A percentile compares a stretch with the other conserved stretches of the same genome.
phyloP scores from a whole-genome alignment of 2,797 vertebrate species.

The Limnodromus scolopaceus region DNA sequence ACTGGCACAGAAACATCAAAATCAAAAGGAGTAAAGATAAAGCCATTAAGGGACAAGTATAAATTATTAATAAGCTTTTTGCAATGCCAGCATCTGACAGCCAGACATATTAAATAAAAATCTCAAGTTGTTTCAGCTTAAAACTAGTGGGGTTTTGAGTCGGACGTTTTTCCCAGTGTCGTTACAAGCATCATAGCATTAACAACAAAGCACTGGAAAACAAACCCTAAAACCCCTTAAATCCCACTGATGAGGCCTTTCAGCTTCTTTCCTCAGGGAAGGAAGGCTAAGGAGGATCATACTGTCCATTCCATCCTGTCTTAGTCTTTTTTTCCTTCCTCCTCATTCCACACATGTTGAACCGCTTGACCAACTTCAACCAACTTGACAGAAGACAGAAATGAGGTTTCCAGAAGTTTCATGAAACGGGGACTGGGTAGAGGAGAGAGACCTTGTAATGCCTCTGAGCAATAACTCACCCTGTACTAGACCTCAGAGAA shows the following conservation, averaged over 20 bases:
- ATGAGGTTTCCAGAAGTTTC: neutral
- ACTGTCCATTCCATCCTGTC: neutral
- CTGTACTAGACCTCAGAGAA: neutral
- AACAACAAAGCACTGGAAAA: neutral
- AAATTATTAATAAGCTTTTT: neutral
- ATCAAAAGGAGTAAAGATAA: neutral
- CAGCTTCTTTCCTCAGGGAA: neutral
- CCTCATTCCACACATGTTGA: neutral
- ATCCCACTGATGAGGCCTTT: neutral
- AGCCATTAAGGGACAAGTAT: neutral
- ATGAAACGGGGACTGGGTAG: neutral
- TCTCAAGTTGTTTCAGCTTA: neutral
- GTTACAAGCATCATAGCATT: neutral
- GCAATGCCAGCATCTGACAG: neutral
- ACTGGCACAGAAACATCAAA: neutral
- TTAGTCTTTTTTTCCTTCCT: neutral
- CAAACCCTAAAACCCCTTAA: neutral
- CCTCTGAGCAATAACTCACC: fast-evolving
- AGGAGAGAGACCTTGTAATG: neutral
- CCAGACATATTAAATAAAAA: neutral
- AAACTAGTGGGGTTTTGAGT: neutral
- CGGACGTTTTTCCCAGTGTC: neutral
- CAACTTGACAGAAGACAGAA: neutral
- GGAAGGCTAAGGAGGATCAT: neutral
- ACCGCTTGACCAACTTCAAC: neutral